Evolutionary conservation across 2,797 vertebrate genomes (phyloP).

Genomic region (Cuculus canorus): DNA sequence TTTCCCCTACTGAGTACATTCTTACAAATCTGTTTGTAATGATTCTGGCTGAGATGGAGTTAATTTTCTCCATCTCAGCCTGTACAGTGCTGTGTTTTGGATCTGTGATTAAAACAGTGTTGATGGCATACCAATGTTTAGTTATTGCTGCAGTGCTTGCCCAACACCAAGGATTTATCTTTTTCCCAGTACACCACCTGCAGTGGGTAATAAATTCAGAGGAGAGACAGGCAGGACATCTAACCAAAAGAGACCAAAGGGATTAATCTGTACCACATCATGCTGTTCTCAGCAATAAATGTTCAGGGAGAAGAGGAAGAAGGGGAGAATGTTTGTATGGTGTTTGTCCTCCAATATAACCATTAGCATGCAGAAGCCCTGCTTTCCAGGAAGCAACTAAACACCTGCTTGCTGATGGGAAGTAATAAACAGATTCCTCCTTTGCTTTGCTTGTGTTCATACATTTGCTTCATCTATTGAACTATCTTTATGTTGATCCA

Average conservation of each 20-base stretch:
- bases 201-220: not conserved
- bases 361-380: not conserved
- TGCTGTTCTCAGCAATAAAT: not conserved
- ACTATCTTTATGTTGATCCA: not conserved
- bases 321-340: not conserved
- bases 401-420: not conserved
- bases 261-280: not conserved
- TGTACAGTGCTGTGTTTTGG: not conserved
- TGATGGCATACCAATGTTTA: not conserved
- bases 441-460: accelerated
- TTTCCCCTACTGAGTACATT: not conserved
- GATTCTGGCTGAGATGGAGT: not conserved
- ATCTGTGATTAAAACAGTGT: not conserved
- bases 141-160: not conserved
- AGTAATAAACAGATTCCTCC: not conserved
- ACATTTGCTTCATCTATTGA: not conserved
- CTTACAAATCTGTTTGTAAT: not conserved
- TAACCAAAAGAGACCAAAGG: not conserved
- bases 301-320: not conserved
- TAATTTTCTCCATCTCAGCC: not conserved
- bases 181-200: not conserved
- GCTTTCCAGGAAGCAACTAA: not conserved
- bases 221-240: not conserved
- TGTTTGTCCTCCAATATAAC: not conserved
- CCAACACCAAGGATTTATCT: not conserved